Conservation (phyloP, 2,797 vertebrate species). For the Arctocebus calabarensis region DNA sequence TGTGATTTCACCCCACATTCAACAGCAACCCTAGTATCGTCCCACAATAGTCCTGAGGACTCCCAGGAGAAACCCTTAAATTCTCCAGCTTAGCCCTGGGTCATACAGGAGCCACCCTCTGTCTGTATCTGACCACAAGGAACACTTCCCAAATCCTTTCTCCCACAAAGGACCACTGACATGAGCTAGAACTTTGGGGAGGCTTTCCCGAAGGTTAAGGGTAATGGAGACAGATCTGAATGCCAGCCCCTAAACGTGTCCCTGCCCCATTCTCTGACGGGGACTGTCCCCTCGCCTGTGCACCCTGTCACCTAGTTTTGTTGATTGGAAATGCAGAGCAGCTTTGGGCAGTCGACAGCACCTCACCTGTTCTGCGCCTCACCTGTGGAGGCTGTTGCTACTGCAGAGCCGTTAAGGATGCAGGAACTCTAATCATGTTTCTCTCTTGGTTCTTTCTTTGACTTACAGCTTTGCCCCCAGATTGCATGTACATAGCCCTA, state of each 20-base stretch:
- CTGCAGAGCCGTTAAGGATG: not conserved
- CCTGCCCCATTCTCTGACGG: not conserved
- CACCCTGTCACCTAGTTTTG: rapidly evolving
- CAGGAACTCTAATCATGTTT: not conserved
- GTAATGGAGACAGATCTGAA: not conserved
- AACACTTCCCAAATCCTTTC: not conserved
- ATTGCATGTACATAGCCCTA: not conserved
- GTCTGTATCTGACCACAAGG: not conserved
- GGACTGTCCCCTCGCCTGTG: too few species aligned
- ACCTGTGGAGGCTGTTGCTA: too few species aligned
- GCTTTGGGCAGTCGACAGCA: too few species aligned
- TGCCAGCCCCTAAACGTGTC: rapidly evolving
- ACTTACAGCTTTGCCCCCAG: not conserved
- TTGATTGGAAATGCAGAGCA: not conserved
- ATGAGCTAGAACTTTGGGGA: too few species aligned
- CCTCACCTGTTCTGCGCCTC: too few species aligned
- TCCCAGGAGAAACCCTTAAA: not conserved
- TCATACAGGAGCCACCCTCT: not conserved
- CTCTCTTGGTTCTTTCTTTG: not conserved
- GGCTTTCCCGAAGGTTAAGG: not conserved
- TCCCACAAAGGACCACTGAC: not conserved
- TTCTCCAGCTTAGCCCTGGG: not conserved
- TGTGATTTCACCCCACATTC: not conserved
- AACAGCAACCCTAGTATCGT: not conserved
- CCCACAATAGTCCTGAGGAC: not conserved